Conservation (phyloP, 2,113 vertebrate species). For the Datnioides undecimradiatus region DNA sequence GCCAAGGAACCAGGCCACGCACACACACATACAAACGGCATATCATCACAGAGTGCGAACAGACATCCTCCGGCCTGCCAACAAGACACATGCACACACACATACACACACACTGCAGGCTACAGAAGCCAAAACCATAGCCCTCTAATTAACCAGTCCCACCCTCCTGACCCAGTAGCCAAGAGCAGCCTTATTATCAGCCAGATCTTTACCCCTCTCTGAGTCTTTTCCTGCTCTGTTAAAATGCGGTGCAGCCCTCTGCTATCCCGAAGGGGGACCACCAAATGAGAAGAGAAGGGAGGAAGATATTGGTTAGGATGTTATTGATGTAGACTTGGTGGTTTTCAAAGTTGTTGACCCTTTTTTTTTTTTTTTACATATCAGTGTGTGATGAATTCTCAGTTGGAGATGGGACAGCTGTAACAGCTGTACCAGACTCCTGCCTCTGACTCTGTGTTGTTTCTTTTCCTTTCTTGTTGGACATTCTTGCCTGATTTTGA, state of each 20-base stretch:
- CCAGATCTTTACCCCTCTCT: conserved; percentile 23
- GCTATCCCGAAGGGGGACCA: not conserved
- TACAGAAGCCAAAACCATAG: conserved; percentile 49
- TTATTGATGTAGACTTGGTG: conserved; percentile 6
- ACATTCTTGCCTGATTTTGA: not conserved
- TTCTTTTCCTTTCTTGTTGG: not conserved
- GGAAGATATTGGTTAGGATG: not conserved
- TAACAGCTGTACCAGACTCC: not conserved
- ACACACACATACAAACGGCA: conserved; percentile 8
- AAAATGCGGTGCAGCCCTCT: conserved; percentile 49
- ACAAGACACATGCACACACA: conserved; percentile 38
- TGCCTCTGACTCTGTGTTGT: not conserved
- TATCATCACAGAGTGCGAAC: conserved; percentile 44
- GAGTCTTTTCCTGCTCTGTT: conserved; percentile 19
- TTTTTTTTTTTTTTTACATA: conserved; percentile 27
- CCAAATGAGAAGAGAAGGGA: not conserved
- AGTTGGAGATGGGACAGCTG: not conserved
- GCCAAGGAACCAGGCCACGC: conserved; percentile 43
- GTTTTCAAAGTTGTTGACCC: conserved; percentile 15
- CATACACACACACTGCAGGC: conserved; percentile 44
- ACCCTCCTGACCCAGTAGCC: conserved; percentile 63
- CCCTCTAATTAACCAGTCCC: conserved; percentile 73
- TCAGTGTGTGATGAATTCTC: not conserved
- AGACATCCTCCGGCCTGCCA: conserved; percentile 52
- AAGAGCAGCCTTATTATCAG: conserved; percentile 61